phyloP scores from a whole-genome alignment of 2,797 vertebrate genomes.

The Hydrocynus forskahlii region DNA sequence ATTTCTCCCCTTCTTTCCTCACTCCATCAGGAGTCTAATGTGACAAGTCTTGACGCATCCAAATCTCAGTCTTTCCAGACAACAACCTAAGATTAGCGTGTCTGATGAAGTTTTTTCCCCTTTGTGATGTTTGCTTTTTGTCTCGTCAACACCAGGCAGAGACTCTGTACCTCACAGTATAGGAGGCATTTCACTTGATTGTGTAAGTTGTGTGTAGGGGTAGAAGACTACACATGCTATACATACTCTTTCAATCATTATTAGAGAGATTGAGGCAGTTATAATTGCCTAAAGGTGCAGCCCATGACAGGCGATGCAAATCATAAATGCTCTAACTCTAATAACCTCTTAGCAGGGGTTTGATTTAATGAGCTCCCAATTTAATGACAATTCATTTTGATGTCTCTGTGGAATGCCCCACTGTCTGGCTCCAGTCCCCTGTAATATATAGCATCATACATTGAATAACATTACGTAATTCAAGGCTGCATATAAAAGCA shows the following conservation, averaged over 20 bases:
- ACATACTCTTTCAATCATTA: constrained; percentile 40
- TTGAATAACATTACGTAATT: neutral
- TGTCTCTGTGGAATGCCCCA: constrained; percentile 51
- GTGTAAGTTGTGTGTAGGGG: constrained; percentile 7
- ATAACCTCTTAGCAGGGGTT: constrained; percentile 41
- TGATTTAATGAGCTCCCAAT: constrained; percentile 21
- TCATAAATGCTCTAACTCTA: constrained; percentile 36
- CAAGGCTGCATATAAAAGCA: neutral
- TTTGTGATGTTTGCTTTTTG: constrained; percentile 10
- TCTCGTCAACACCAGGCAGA: constrained; percentile 8
- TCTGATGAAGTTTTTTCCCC: constrained; percentile 43
- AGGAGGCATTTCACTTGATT: neutral
- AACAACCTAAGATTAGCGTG: constrained; percentile 50
- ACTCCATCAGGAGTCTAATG: constrained; percentile 15
- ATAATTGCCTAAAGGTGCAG: constrained; percentile 46
- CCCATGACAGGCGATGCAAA: constrained; percentile 38
- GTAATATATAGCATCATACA: neutral
- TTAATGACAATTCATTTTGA: constrained; percentile 42
- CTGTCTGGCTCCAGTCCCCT: constrained; percentile 24
- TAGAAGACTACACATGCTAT: constrained; percentile 27
- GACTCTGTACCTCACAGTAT: neutral
- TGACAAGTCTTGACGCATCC: constrained; percentile 45
- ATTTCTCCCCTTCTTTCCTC: constrained; percentile 1
- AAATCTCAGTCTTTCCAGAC: constrained; percentile 25
- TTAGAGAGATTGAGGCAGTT: constrained; percentile 40